phyloP scores from a whole-genome alignment of 2,888 invertebrate genomes.

The Leucophora obtusa region DNA sequence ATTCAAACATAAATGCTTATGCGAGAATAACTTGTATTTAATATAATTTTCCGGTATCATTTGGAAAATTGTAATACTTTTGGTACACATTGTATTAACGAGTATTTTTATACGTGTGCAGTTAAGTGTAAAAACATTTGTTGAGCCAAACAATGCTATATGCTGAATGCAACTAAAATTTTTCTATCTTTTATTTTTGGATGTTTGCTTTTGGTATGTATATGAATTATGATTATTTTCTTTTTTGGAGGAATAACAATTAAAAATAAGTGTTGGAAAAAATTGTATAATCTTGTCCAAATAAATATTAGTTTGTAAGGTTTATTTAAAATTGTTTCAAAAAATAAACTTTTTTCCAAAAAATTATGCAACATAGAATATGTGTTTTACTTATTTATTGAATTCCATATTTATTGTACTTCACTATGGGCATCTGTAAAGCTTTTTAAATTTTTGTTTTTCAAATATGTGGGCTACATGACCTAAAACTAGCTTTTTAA shows the following conservation, averaged over 20 bases:
- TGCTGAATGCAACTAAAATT: slow-evolving; percentile 7
- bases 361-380: background rate
- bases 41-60: too few relatives aligned
- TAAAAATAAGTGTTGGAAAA: background rate
- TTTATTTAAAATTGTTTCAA: background rate
- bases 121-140: slow-evolving; percentile 61
- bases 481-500: background rate
- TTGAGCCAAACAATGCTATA: slow-evolving; percentile 48
- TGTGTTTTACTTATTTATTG: background rate
- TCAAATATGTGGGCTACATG: background rate
- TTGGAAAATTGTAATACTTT: background rate
- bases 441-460: background rate
- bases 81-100: slow-evolving; percentile 16
- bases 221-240: background rate
- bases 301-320: background rate
- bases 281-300: background rate
- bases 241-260: background rate
- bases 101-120: slow-evolving; percentile 40
- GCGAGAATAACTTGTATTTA: too few relatives aligned
- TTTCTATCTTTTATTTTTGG: background rate
- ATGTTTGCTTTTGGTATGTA: background rate
- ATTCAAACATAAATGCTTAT: too few relatives aligned
- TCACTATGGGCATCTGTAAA: background rate
- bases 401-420: background rate
- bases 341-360: background rate